Evolutionary conservation across 2,888 invertebrate genomes (phyloP).

Genomic region (Cheilosia variabilis): DNA sequence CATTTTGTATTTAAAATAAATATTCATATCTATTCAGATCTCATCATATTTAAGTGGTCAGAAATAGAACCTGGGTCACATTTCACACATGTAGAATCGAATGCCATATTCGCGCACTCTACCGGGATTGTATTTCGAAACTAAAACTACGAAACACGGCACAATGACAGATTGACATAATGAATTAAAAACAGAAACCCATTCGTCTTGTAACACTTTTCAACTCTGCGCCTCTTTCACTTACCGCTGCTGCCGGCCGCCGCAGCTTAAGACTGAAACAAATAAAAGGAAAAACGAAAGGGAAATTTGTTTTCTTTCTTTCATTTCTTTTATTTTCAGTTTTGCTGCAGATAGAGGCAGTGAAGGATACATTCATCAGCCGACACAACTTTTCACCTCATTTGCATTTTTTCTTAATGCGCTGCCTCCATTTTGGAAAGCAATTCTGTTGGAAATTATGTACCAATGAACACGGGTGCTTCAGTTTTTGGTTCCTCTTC

Average conservation of each 20-base stretch:
- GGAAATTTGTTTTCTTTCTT: constrained; percentile 46
- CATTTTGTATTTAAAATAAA: constrained; percentile 51
- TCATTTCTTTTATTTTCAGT: background rate
- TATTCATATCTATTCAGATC: constrained; percentile 56
- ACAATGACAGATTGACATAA: too few relatives aligned
- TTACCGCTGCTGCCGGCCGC: background rate
- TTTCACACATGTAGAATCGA: constrained; percentile 65
- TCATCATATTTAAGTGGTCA: constrained; percentile 61
- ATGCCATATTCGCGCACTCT: constrained; percentile 24
- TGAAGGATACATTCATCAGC: constrained; percentile 13
- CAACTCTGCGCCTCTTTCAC: constrained; percentile 24
- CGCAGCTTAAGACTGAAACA: background rate
- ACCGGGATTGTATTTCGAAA: constrained; percentile 39
- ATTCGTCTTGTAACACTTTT: constrained; percentile 59
- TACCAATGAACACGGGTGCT: constrained; percentile 62
- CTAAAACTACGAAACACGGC: constrained; percentile 1
- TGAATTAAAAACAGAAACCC: background rate
- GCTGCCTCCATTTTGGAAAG: background rate
- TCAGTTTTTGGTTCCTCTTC: background rate
- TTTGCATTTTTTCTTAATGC: constrained; percentile 52
- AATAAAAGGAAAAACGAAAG: background rate
- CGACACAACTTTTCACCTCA: constrained; percentile 57
- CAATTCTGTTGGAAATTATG: constrained; percentile 6
- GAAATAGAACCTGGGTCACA: constrained; percentile 19
- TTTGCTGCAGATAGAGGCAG: constrained; percentile 36